phyloP scores from a whole-genome alignment of 2,888 invertebrate genomes.

The Clitarchus hookeri region DNA sequence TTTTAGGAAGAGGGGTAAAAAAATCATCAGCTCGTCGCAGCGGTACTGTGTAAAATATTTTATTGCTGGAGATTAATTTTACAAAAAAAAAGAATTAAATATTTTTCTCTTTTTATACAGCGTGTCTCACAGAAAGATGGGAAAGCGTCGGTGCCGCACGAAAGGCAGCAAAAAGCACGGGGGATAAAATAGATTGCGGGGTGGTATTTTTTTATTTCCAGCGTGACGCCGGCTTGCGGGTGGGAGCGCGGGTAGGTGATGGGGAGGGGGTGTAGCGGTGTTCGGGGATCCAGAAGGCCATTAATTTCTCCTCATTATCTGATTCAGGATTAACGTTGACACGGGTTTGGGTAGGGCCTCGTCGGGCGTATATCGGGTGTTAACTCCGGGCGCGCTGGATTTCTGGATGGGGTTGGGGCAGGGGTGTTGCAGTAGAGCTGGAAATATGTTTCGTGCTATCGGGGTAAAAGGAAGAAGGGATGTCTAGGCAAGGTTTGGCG shows the following conservation, averaged over 20 bases:
- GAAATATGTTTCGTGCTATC: conserved; percentile 22
- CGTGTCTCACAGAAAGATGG: not conserved
- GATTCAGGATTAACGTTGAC: conserved; percentile 27
- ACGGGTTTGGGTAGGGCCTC: not conserved
- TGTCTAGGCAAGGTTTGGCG: not conserved
- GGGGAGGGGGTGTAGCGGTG: not conserved
- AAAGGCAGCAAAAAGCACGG: not conserved
- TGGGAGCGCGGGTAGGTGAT: too few species aligned
- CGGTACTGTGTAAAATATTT: not conserved
- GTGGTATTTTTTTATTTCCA: not conserved
- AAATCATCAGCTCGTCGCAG: conserved; percentile 14
- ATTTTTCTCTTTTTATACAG: not conserved
- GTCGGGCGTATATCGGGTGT: conserved; percentile 10
- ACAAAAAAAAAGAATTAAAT: not conserved
- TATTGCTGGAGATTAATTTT: not conserved
- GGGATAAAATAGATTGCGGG: not conserved
- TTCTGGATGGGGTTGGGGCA: not conserved
- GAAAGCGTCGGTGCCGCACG: not conserved
- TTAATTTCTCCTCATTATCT: conserved; percentile 26
- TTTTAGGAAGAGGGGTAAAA: not conserved
- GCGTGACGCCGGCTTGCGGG: not conserved
- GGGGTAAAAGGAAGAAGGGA: not conserved
- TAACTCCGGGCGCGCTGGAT: not conserved
- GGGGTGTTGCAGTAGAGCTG: conserved; percentile 11
- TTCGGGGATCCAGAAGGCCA: conserved; percentile 6